Conservation (phyloP, 1,140 invertebrate species). For the Phymastichus coffea region DNA sequence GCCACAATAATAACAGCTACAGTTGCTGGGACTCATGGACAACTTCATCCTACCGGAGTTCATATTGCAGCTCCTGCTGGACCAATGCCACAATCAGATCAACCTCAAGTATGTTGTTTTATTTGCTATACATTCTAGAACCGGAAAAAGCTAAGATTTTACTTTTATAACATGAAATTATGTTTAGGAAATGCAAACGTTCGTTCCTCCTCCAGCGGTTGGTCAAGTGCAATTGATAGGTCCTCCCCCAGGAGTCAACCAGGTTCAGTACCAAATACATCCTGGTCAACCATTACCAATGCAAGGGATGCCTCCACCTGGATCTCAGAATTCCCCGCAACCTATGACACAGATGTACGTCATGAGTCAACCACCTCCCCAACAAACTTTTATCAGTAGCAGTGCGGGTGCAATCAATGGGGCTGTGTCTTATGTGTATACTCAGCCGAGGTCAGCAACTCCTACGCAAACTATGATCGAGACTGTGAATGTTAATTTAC, state of each 20-base stretch:
- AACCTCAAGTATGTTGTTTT: conserved; percentile 50
- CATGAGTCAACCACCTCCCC: conserved; percentile 53
- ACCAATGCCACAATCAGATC: conserved; percentile 45
- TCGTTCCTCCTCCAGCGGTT: conserved; percentile 48
- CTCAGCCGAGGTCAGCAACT: conserved; percentile 46
- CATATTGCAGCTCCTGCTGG: conserved; percentile 50
- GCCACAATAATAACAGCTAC: conserved; percentile 54
- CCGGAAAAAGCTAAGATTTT: conserved; percentile 15
- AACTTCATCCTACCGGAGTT: conserved; percentile 48
- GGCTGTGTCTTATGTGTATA: conserved; percentile 52
- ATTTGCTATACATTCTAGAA: conserved; percentile 16
- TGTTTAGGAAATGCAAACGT: conserved; percentile 49
- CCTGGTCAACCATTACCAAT: conserved; percentile 51
- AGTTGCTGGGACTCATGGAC: conserved; percentile 47
- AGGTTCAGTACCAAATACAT: conserved; percentile 55
- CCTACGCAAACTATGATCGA: conserved; percentile 50
- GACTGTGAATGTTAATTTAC: conserved; percentile 51
- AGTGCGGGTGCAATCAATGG: conserved; percentile 43
- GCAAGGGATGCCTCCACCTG: conserved; percentile 45
- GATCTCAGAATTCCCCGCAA: conserved; percentile 49
- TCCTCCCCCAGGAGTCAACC: conserved; percentile 50
- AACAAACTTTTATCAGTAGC: conserved; percentile 48
- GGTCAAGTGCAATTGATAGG: conserved; percentile 52
- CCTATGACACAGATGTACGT: conserved; percentile 54
- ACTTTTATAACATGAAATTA: background rate